Evolutionary conservation across 2,797 vertebrate species (phyloP), one percentile per base, ranked within the genome.

Genomic region (Typhlichthys eigenmanni): DNA sequence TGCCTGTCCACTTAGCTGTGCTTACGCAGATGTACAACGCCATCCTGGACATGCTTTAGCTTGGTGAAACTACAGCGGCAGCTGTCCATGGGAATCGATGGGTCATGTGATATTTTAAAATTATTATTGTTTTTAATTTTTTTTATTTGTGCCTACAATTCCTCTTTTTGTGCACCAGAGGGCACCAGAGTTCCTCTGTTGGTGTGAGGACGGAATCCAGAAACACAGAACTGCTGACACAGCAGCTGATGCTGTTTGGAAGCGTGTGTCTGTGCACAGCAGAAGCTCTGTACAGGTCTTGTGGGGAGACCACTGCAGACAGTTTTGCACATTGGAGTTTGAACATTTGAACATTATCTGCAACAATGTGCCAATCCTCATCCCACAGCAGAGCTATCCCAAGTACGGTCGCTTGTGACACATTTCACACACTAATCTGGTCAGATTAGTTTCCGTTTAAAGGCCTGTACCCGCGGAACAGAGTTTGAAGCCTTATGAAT

Each of bases 11-110:
- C 90, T 91, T 99, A 45, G 95, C 96, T 75, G 94, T 99, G 86
- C 95, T 99, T 81, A 96, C 93, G 65, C 97, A 98, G 91, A 91
- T 99, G 95, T 99, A 99, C 94, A 98, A 99, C 0, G 95, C 95
- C 93, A 95, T 98, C 91, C 95, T 97, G 90, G 97, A 97, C 81
- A 95, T 94, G 90, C 95, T 98, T 74, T 94, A 93, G 88, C 73
- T 48, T 49, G 50, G 53, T 1, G 62, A 52, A 62, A 52, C 67
- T 68, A 9, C 53, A 47, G 66, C 54, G 79, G 72, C 66, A 68
- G 14, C 46, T 29, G 24, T 29, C 3, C 24, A 4, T 29, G 24
- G 24, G 24, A 29, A 29, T 29, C 24, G 24, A 29, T 29, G 24
- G 4, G 3, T 29, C 24, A 29, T 29, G 24, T 29, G 24, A 29